These are phyloP conservation scores for Drosophila pallidifrons DNA, from an alignment of 1,140 invertebrate genomes.

Conservation along the genomic window DNA sequence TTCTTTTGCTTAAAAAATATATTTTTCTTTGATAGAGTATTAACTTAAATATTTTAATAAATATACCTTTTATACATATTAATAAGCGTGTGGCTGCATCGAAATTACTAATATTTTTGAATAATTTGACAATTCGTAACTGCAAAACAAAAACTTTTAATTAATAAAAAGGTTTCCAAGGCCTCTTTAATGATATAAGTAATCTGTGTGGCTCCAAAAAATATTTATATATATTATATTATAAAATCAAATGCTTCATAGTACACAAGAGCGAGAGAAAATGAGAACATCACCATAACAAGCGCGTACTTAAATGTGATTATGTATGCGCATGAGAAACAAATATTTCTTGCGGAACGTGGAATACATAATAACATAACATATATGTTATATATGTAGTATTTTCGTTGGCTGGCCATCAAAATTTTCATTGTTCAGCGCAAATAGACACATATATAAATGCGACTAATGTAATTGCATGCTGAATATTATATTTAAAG, in stretches of 20 bases:
- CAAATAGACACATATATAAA: neutral
- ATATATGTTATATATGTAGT: too few species aligned
- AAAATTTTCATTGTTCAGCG: neutral
- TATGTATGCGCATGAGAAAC: conserved; percentile 4
- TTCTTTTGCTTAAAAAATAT: too few species aligned
- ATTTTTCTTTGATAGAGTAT: too few species aligned
- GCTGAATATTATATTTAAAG: conserved; percentile 5
- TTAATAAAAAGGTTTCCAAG: too few species aligned
- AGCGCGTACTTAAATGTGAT: neutral
- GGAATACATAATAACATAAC: conserved; percentile 5
- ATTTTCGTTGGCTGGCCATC: conserved; percentile 7
- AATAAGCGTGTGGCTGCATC: too few species aligned
- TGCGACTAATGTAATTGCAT: conserved; percentile 15
- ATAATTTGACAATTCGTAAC: too few species aligned
- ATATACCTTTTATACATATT: too few species aligned
- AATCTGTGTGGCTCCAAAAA: neutral
- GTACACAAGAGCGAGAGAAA: neutral
- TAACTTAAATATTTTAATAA: too few species aligned
- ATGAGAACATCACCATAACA: conserved; percentile 4
- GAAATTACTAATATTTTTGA: too few species aligned
- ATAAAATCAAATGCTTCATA: too few species aligned
- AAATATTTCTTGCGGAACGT: conserved; percentile 9
- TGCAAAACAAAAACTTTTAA: too few species aligned
- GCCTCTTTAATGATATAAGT: neutral
- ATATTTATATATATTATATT: too few species aligned